These are phyloP conservation scores for Leistus spinibarbis DNA, from an alignment of 2,888 invertebrate genomes.

Conservation along the genomic window DNA sequence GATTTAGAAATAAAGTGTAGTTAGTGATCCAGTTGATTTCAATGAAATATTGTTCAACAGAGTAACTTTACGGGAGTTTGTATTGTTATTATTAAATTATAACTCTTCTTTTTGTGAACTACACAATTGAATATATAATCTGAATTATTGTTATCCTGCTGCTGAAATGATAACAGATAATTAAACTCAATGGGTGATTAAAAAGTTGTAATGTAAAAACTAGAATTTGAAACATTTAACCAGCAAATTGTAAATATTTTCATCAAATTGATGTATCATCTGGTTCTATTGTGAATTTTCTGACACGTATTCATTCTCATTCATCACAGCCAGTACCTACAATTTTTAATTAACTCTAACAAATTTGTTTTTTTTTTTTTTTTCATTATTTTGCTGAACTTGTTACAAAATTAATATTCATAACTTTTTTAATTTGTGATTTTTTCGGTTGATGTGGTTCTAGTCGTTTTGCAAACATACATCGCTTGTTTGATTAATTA, in stretches of 20 bases:
- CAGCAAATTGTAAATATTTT: not conserved
- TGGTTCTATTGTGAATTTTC: not conserved
- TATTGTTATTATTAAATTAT: too few species aligned
- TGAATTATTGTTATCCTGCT: too few species aligned
- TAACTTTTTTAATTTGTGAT: constrained; percentile 38
- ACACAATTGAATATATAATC: too few species aligned
- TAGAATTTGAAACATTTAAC: too few species aligned
- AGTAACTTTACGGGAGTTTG: too few species aligned
- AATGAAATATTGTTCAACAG: too few species aligned
- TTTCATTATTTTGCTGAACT: constrained; percentile 5
- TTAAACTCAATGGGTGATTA: too few species aligned
- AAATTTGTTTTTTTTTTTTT: constrained; percentile 19
- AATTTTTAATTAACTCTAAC: constrained; percentile 34
- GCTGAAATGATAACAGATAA: too few species aligned
- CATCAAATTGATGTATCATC: not conserved
- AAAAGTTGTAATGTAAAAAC: too few species aligned
- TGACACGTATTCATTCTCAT: constrained; percentile 21
- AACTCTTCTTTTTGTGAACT: too few species aligned
- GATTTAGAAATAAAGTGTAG: too few species aligned
- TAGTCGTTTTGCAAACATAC: not conserved
- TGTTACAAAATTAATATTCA: constrained; percentile 31
- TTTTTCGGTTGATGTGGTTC: not conserved
- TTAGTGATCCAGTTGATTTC: too few species aligned
- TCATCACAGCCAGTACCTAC: constrained; percentile 32
- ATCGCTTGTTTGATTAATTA: constrained; percentile 21